These are phyloP conservation scores for Chaetodon trifasciatus DNA, from an alignment of 2,797 vertebrate genomes.

Conservation along the genomic window DNA sequence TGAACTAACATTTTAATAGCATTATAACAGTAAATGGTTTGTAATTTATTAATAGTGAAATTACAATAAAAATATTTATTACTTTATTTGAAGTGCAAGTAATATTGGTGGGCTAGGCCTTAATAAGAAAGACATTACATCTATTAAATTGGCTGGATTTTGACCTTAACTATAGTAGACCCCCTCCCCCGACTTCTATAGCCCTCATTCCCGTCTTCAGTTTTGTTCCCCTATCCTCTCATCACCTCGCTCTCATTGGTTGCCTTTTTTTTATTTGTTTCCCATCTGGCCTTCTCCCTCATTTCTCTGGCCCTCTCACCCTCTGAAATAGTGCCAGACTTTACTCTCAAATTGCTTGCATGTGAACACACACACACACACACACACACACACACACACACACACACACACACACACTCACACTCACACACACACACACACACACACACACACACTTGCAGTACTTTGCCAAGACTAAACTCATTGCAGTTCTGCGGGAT, in stretches of 20 bases:
- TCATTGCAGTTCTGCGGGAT: not conserved
- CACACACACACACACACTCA: not conserved
- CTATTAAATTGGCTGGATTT: too few relatives aligned
- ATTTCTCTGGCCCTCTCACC: not conserved
- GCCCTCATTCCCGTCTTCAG: not conserved
- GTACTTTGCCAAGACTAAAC: not conserved
- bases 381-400: not conserved
- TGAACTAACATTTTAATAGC: too few relatives aligned
- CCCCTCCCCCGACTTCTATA: not conserved
- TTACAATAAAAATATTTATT: too few relatives aligned
- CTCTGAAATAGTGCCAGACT: conserved; percentile 15
- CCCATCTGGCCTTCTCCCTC: conserved; percentile 12
- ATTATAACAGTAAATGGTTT: too few relatives aligned
- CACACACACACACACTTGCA: not conserved
- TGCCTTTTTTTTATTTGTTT: conserved; percentile 5
- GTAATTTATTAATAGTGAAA: too few relatives aligned
- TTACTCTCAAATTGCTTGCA: conserved; percentile 1
- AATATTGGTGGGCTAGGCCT: too few relatives aligned
- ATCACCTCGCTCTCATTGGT: not conserved
- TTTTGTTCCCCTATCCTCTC: not conserved
- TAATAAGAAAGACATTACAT: too few relatives aligned
- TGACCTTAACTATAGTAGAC: too few relatives aligned
- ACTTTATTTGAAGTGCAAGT: too few relatives aligned
- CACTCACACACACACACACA: conserved; percentile 1
- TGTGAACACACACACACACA: not conserved